Evolutionary conservation across 2,113 vertebrate genomes (phyloP).

Genomic region (Irena cyanogastra): DNA sequence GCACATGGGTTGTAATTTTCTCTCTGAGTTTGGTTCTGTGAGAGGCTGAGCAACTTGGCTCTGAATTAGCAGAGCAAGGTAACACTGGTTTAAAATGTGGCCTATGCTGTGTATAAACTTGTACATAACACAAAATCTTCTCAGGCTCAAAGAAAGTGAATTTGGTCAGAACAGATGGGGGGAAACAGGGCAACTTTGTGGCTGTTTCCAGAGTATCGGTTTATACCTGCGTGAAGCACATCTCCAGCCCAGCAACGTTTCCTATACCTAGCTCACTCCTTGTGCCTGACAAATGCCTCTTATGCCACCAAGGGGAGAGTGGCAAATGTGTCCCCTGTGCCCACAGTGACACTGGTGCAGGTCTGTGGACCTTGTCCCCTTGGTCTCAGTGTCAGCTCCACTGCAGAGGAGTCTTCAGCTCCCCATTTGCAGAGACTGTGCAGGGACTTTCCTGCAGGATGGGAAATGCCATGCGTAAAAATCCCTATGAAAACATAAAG

Average conservation of each 20-base stretch:
- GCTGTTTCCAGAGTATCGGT: not conserved
- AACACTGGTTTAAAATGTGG: not conserved
- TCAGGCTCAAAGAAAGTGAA: not conserved
- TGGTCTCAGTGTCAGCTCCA: not conserved
- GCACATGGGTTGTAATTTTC: not conserved
- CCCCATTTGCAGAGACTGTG: not conserved
- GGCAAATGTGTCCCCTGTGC: not conserved
- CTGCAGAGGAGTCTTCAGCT: not conserved
- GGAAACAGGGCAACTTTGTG: not conserved
- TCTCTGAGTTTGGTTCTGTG: not conserved
- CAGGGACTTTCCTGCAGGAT: not conserved
- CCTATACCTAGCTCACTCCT: fast-evolving
- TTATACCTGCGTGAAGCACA: not conserved
- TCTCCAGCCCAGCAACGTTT: fast-evolving
- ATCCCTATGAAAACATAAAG: not conserved
- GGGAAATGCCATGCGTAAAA: not conserved
- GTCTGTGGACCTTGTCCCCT: not conserved
- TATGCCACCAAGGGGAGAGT: not conserved
- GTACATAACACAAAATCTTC: not conserved
- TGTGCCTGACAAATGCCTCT: not conserved
- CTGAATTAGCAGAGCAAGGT: not conserved
- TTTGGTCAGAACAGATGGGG: not conserved
- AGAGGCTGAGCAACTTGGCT: not conserved
- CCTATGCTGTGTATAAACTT: not conserved
- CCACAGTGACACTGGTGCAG: fast-evolving